These are phyloP conservation scores for Melieria picta DNA, from an alignment of 2,888 invertebrate species.

Conservation along the genomic window DNA sequence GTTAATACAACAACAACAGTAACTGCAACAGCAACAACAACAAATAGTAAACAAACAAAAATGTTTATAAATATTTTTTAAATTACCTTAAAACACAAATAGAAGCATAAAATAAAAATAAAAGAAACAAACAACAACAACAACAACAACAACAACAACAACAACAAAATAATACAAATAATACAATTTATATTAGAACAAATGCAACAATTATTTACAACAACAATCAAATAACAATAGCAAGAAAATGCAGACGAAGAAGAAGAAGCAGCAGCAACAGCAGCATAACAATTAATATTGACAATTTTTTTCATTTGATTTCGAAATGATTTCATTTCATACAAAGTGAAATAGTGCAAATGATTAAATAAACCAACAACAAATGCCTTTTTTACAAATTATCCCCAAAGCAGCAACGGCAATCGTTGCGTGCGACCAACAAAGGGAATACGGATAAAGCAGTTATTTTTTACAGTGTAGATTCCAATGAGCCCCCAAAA, in stretches of 20 bases:
- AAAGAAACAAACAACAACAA: constrained; percentile 23
- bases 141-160: constrained; percentile 26
- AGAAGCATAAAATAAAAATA: constrained; percentile 34
- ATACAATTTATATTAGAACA: constrained; percentile 28
- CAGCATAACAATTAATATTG: neutral
- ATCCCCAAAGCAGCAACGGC: too few relatives aligned
- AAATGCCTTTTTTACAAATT: neutral
- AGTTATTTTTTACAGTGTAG: too few relatives aligned
- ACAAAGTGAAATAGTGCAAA: neutral
- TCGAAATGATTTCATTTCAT: too few relatives aligned
- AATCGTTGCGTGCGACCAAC: too few relatives aligned
- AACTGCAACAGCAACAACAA: constrained; percentile 29
- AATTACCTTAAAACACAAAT: constrained; percentile 19
- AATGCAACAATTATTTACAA: constrained; percentile 37
- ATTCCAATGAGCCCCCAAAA: too few relatives aligned
- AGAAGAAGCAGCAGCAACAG: neutral
- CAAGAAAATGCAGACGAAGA: constrained; percentile 1
- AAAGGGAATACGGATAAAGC: too few relatives aligned
- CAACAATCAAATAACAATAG: constrained; percentile 36
- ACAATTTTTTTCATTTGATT: too few relatives aligned
- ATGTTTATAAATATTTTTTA: constrained; percentile 38
- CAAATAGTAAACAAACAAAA: constrained; percentile 32
- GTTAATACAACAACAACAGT: constrained; percentile 31
- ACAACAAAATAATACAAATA: constrained; percentile 38
- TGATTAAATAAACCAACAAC: constrained; percentile 14